Percentiles rank a stretch among this genome's conserved stretches.
Conservation (phyloP, 2,797 vertebrate genomes). For the Garrulus glandarius region DNA sequence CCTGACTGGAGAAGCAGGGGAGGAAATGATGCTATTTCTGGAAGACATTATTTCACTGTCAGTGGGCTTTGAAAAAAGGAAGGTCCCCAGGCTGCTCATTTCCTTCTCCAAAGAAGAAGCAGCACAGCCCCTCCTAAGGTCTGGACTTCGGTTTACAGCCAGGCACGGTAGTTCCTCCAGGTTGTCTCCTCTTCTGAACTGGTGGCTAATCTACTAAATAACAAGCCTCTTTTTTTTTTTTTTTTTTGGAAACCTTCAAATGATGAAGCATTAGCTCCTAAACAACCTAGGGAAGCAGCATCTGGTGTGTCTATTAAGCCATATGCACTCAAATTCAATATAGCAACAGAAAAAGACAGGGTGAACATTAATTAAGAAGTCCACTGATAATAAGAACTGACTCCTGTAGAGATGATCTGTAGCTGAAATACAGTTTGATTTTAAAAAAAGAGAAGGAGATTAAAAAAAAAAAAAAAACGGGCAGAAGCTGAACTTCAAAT, state of each 20-base stretch:
- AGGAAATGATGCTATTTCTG: not conserved
- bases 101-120: not conserved
- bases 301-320: constrained; percentile 35
- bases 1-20: not conserved
- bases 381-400: not conserved
- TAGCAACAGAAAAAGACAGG: constrained; percentile 20
- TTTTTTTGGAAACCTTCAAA: not conserved
- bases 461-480: not conserved
- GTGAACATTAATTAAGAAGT: constrained; percentile 44
- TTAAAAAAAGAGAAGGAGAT: not conserved
- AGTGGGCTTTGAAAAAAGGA: not conserved
- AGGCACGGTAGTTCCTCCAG: not conserved
- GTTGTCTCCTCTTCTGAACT: not conserved
- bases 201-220: constrained; percentile 8
- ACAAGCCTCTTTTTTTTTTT: not conserved
- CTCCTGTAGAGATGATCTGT: not conserved
- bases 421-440: not conserved
- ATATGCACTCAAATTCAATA: constrained; percentile 45
- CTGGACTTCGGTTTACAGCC: not conserved
- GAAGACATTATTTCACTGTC: not conserved
- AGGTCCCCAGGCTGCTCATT: not conserved
- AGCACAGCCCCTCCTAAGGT: not conserved
- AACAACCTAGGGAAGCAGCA: constrained; percentile 42
- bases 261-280: constrained; percentile 44
- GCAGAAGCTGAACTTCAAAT: not conserved